Percentiles rank a stretch among this genome's conserved stretches.
phyloP scores from a whole-genome alignment of 2,797 vertebrate genomes.

The Delichon dasypus region DNA sequence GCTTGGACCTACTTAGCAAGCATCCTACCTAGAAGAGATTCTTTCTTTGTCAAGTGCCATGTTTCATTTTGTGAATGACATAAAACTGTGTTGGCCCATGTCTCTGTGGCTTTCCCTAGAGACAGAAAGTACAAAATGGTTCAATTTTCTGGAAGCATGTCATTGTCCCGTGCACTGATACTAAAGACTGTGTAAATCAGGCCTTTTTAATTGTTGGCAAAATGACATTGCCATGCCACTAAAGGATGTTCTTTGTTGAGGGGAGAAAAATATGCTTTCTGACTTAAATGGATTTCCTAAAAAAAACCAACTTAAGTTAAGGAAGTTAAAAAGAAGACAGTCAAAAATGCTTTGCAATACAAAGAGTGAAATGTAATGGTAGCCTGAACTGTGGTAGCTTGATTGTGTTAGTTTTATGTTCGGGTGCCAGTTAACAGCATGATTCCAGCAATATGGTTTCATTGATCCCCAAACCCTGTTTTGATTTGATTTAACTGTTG shows the following conservation, averaged over 20 bases:
- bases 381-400: neutral
- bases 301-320: neutral
- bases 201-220: neutral
- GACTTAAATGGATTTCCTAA: neutral
- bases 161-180: neutral
- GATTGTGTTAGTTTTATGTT: neutral
- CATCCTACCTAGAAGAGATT: neutral
- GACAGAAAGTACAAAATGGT: neutral
- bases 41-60: constrained; percentile 18
- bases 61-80: constrained; percentile 21
- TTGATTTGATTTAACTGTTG: neutral
- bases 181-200: neutral
- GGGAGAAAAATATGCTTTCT: neutral
- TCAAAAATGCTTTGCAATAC: neutral
- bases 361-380: neutral
- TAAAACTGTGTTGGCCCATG: neutral
- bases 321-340: neutral
- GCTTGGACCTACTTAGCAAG: neutral
- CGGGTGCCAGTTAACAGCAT: neutral
- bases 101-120: constrained; percentile 32
- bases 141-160: neutral
- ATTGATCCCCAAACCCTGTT: neutral
- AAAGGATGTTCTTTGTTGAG: neutral
- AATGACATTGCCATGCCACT: neutral
- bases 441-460: neutral